These are phyloP conservation scores for Mya arenaria DNA, from an alignment of 1,140 invertebrate species.

Conservation along the genomic window DNA sequence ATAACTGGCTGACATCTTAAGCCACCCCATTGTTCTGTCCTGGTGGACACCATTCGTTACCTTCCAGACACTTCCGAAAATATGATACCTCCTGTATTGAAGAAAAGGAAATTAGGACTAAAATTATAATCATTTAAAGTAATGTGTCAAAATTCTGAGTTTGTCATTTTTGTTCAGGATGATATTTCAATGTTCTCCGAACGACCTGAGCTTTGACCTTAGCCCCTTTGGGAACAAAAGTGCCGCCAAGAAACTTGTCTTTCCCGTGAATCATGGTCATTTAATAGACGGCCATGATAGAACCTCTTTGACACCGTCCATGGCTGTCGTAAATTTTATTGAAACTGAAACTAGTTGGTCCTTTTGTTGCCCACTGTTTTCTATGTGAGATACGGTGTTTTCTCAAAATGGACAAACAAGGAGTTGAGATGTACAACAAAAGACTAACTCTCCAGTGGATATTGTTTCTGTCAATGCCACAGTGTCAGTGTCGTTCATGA, in stretches of 20 bases:
- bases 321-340: not conserved
- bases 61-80: too few species aligned
- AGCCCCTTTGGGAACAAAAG: not conserved
- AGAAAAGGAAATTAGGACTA: conserved; percentile 35
- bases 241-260: not conserved
- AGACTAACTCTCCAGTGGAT: too few species aligned
- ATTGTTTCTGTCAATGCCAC: too few species aligned
- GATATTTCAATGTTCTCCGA: conserved; percentile 22
- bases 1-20: too few species aligned
- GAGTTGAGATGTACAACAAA: too few species aligned
- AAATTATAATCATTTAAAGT: conserved; percentile 52
- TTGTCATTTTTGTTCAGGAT: conserved; percentile 27
- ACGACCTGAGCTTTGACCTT: not conserved
- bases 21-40: too few species aligned
- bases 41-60: too few species aligned
- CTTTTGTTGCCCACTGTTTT: too few species aligned
- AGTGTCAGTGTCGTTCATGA: too few species aligned
- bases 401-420: too few species aligned
- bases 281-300: not conserved
- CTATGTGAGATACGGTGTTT: too few species aligned
- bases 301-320: not conserved
- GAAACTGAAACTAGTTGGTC: conserved; percentile 1
- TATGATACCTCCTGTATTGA: not conserved
- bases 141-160: conserved; percentile 44
- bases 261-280: not conserved